Evolutionary conservation across 2,113 vertebrate species (phyloP), one percentile per base, ranked within the genome.

Genomic region (Brachyistius frenatus): DNA sequence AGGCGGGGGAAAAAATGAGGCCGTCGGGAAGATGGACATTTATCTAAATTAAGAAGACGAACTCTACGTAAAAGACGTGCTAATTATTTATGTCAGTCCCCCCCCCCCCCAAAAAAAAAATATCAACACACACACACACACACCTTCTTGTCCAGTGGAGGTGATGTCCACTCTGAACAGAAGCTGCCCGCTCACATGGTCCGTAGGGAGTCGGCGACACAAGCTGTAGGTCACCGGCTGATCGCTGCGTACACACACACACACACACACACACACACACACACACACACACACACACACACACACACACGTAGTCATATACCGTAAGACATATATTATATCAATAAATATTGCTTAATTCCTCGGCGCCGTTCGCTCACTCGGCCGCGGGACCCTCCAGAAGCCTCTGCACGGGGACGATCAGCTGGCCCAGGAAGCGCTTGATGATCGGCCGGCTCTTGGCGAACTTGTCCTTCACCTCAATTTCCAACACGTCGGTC

Each of bases 361-460:
- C 23, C 23, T 23, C 23, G 23, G 23, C 23, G 23, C 23, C 23
- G 23, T 23, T 23, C 23, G 80, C 93, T 95, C 94, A 99, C 98
- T 97, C 97, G 5, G 96, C 92, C 0, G 95, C 94, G 7, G 97
- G 96, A 31, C 96, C 95, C 89, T 99, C 98, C 91, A 99, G 76
- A 0, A 99, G 94, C 69, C 98, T 95, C 94, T 99, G 98, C 47
- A 99, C 96, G 0, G 98, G 97, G 30, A 99, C 95, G 77, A 95
- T 97, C 73, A 99, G 95, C 91, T 99, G 98, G 78, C 98, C 98
- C 86, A 99, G 95, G 84, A 99, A 99, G 65, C 98, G 96, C 87
- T 98, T 99, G 94, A 99, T 99, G 93, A 99, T 99, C 0, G 98
- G 98, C 41, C 98, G 96, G 85, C 98, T 99, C 93, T 99, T 99